Conservation (phyloP, 2,113 vertebrate genomes). For the Pomatorhinus ruficollis region DNA sequence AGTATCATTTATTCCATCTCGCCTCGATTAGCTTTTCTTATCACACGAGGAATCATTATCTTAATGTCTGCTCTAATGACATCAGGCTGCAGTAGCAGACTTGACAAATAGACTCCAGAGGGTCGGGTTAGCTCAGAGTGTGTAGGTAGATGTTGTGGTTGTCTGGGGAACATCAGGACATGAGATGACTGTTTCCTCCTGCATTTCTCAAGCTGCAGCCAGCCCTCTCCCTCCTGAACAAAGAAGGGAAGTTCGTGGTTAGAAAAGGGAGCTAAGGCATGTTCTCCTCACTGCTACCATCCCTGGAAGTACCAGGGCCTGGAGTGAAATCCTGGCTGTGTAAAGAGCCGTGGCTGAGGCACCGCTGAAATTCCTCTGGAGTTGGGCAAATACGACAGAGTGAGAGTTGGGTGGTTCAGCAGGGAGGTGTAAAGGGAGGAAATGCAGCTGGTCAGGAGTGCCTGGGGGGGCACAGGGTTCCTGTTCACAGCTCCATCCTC, state of each 20-base stretch:
- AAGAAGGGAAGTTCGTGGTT: not conserved
- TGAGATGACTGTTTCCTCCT: not conserved
- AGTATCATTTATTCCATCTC: not conserved
- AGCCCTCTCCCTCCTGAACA: not conserved
- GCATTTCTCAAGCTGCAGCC: not conserved
- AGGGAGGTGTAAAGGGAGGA: rapidly evolving
- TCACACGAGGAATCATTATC: not conserved
- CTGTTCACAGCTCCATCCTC: not conserved
- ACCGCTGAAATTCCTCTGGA: not conserved
- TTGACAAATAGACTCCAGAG: not conserved
- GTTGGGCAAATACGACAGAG: rapidly evolving
- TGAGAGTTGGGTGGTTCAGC: not conserved
- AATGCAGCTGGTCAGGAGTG: not conserved
- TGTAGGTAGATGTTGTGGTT: not conserved
- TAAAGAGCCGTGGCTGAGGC: not conserved
- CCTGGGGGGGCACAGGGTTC: not conserved
- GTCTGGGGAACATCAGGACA: not conserved
- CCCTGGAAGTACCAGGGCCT: not conserved
- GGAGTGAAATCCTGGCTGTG: not conserved
- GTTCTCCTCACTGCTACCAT: not conserved
- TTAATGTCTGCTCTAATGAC: not conserved
- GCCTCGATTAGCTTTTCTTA: constrained; percentile 17
- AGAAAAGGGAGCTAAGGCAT: not conserved
- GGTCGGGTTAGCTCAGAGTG: not conserved
- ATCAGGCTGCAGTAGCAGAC: not conserved